Evolutionary conservation across 2,888 invertebrate genomes (phyloP).

Genomic region (Papilio elwesi): DNA sequence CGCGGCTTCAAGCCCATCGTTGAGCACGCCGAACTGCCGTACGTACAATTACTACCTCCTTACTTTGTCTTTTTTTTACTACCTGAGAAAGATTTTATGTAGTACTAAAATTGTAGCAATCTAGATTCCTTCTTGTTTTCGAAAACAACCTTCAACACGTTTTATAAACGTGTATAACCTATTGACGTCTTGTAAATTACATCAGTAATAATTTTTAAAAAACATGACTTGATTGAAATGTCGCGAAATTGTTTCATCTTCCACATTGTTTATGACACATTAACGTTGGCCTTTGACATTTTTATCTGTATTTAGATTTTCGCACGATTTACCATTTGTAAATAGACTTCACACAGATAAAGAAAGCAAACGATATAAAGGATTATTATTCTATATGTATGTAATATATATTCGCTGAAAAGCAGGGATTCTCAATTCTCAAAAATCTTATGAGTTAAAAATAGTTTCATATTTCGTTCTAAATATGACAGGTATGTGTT

Average conservation of each 20-base stretch:
- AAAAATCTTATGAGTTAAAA: too few species aligned
- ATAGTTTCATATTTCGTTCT: too few species aligned
- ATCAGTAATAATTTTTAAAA: not conserved
- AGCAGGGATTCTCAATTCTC: too few species aligned
- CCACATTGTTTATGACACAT: constrained; percentile 19
- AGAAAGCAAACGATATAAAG: too few species aligned
- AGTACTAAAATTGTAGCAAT: not conserved
- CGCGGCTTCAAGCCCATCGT: constrained; percentile 82
- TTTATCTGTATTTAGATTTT: constrained; percentile 19
- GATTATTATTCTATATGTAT: too few species aligned
- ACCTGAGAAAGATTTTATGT: too few species aligned
- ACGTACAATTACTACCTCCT: constrained; percentile 44
- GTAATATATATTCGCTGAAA: too few species aligned
- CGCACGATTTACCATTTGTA: not conserved
- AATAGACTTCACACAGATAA: not conserved
- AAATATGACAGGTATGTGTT: too few species aligned
- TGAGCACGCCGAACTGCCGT: constrained; percentile 63
- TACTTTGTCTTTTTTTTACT: too few species aligned
- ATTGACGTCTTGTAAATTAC: constrained; percentile 8
- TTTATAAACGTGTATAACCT: constrained; percentile 23
- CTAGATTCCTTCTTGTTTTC: not conserved
- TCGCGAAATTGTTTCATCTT: constrained; percentile 33
- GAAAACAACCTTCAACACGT: constrained; percentile 12
- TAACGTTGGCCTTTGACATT: constrained; percentile 13
- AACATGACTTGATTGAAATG: constrained; percentile 7